Evolutionary conservation across 2,797 vertebrate genomes (phyloP), one percentile per base, ranked within the genome.

Genomic region (Pangasius djambal): DNA sequence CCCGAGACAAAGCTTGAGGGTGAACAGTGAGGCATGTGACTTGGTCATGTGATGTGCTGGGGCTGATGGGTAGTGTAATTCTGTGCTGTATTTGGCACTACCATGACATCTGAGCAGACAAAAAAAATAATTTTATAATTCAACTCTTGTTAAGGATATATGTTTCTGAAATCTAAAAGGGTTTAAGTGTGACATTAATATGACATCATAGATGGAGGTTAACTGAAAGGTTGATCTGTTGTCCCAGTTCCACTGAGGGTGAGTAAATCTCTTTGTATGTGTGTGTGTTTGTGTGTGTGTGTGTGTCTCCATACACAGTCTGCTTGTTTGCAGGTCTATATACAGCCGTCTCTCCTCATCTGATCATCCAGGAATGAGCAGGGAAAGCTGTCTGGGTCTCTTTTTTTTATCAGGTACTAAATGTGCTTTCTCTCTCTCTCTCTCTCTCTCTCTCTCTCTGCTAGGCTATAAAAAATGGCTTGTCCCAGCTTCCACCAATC

Each of bases 401-500:
- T n/a, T n/a, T 20, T 72, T 44, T 74, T 88, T 83, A 74, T 83
- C 25, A 72, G 37, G 28, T 28, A 75, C 69, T 75, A 37, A 63
- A 88, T 84, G 55, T 77, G 31, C 52, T 81, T 34, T 89, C 83
- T 85, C 16, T 81, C 63, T 90, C 55, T 57, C 40, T 48, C 6
- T 65, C 88, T 75, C 31, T 89, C 12, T 57, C 63, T n/a, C 59
- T 63, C 72, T 25, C 50, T 83, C 59, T 31, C 13, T 63, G 16
- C 63, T 59, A 25, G 57, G 37, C 20, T 67, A 87, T 10, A 84
- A 48, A 88, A 85, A 85, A 78, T 13, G 28, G 1, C 37, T 18
- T 86, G 28, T 85, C 72, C 75, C 74, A 78, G 74, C 67, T 57
- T 81, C 20, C 48, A 81, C 77, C 78, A 90, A 86, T 89, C 83